Percentiles rank a stretch among this genome's conserved stretches.
Conservation (phyloP, 2,888 invertebrate species). For the Gastrophysa polygoni region DNA sequence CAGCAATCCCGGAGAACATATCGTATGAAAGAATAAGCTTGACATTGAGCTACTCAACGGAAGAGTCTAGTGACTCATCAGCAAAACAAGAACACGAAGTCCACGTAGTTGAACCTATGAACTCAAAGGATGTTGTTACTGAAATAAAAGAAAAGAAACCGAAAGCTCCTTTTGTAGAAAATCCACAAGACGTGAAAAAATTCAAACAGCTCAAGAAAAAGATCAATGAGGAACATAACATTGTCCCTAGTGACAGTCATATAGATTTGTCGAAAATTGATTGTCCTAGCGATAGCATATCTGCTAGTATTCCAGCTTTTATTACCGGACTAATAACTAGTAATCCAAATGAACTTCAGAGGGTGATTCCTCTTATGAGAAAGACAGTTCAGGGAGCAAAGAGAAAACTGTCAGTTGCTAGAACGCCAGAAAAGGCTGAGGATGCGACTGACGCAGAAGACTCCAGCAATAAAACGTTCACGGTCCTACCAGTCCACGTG, state of each 20-base stretch:
- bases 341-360: neutral
- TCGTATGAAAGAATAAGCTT: conserved; percentile 27
- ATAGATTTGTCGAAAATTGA: neutral
- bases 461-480: neutral
- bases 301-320: neutral
- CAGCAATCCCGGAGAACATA: neutral
- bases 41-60: conserved; percentile 28
- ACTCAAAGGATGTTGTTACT: neutral
- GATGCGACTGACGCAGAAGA: no score
- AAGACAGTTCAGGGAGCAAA: neutral
- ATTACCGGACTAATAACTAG: neutral
- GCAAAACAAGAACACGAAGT: neutral
- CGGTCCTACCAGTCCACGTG: neutral
- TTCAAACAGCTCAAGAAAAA: conserved; percentile 7
- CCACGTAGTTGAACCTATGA: neutral
- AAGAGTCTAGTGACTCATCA: conserved; percentile 11
- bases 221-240: conserved; percentile 3
- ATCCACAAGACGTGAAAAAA: neutral
- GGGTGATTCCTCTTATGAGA: neutral
- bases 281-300: neutral
- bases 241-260: neutral
- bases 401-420: neutral
- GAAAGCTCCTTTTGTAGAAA: neutral
- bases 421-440: no score
- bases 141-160: neutral